Base-by-base conservation (phyloP, 2,888 invertebrate species). In the Bugula neritina region DNA sequence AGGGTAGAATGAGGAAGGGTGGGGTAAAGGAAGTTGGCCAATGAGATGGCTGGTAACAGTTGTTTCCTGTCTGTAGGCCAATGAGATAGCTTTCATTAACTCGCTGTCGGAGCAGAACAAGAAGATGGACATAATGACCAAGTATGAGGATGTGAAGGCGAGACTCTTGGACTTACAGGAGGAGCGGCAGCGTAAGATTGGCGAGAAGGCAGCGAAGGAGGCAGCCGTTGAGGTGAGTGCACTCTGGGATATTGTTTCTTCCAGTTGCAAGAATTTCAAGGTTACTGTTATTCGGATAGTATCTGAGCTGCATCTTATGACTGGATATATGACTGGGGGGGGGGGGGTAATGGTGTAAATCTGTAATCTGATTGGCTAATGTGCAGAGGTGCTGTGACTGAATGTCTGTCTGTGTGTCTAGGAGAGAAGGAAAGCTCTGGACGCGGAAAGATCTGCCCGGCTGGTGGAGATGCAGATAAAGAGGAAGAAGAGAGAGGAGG, bases 51-150 rank as follows among this genome's bases (percentile, higher is more conserved):
- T n/a, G n/a, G n/a, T n/a, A n/a, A n/a, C n/a, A n/a, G n/a, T n/a
- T n/a, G n/a, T n/a, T n/a, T n/a, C n/a, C n/a, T n/a, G n/a, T n/a
- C n/a, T 80, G 43, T 75, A 86, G 86, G 88, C 94, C 1, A 92
- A 93, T 75, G 98, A 99, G 87, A 97, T 98, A 72, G 95, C 95
- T 21, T 98, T 98, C 83, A 98, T 98, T 73, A 98, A 96, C 83
- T 92, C 92, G 77, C 86, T 98, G 57, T 95, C 96, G 81, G 95
- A 94, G 0, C 94, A 95, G 85, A 95, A 97, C 83, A 91, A 94
- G 78, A 87, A 93, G 0, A 91, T 94, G 80, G 97, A 97, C 84
- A 91, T 96, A 79, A 87, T 94, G 80, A 91, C 92, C 71, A 84
- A 84, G 77, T 83, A 85, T 73, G 83, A 88, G 82, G 86, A 86